These are phyloP conservation scores for Drosophila leontia DNA, from an alignment of 1,140 invertebrate genomes.

Conservation along the genomic window DNA sequence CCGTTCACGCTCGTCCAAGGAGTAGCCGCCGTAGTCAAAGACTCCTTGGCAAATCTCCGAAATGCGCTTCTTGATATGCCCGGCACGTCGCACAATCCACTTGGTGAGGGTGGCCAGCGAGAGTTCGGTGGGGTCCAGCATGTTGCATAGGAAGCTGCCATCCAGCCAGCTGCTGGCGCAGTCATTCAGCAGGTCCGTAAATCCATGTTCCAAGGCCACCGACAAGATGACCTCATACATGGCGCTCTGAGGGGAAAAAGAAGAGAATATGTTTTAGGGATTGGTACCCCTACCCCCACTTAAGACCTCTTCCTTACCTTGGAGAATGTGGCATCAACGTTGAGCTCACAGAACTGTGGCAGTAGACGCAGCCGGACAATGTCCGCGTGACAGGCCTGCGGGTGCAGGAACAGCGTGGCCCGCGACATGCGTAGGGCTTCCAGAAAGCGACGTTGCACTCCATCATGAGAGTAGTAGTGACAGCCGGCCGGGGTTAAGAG, in stretches of 20 bases:
- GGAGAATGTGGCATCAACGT: slow-evolving; percentile 50
- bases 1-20: slow-evolving; percentile 87
- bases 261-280: too few relatives aligned
- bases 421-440: slow-evolving; percentile 87
- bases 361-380: slow-evolving; percentile 87
- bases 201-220: slow-evolving; percentile 91
- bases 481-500: slow-evolving; percentile 86
- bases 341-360: slow-evolving; percentile 87
- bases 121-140: slow-evolving; percentile 87
- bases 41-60: slow-evolving; percentile 88
- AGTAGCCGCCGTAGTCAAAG: slow-evolving; percentile 89
- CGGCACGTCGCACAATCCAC: slow-evolving; percentile 92
- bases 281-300: too few relatives aligned
- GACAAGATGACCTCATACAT: slow-evolving; percentile 91
- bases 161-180: slow-evolving; percentile 91
- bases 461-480: slow-evolving; percentile 86
- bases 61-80: slow-evolving; percentile 89
- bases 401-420: slow-evolving; percentile 89
- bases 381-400: slow-evolving; percentile 87
- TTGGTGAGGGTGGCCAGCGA: slow-evolving; percentile 89
- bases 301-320: slow-evolving; percentile 54
- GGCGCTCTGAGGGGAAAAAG: slow-evolving; percentile 75
- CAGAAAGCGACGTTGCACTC: slow-evolving; percentile 89
- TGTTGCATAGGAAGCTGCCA: slow-evolving; percentile 87
- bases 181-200: slow-evolving; percentile 89